phyloP scores from a whole-genome alignment of 2,113 vertebrate species.

The Pseudorasbora parva region DNA sequence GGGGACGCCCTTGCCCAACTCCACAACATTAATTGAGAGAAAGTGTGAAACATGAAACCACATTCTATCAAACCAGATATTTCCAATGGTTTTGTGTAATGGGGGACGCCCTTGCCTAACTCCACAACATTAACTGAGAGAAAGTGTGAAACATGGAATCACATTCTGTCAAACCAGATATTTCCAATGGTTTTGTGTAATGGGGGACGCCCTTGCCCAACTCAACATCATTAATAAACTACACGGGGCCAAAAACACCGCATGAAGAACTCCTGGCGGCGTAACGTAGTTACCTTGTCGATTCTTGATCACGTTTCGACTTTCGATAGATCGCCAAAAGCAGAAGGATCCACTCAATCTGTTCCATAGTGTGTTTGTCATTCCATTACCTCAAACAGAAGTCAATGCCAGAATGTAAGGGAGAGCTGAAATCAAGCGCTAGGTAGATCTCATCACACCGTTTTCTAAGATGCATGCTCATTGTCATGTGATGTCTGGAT shows the following conservation, averaged over 20 bases:
- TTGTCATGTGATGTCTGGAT: conserved; percentile 24
- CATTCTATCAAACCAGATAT: conserved; percentile 19
- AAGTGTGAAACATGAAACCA: not conserved
- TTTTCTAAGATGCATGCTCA: conserved; percentile 35
- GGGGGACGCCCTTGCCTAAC: not conserved
- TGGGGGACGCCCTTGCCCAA: not conserved
- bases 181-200: conserved; percentile 8
- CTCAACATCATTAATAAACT: not conserved
- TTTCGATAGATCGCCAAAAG: not conserved
- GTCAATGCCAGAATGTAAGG: not conserved
- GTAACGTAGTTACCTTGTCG: conserved; percentile 1
- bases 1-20: not conserved
- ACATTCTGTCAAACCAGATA: conserved; percentile 17
- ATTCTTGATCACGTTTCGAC: not conserved
- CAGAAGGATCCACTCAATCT: not conserved
- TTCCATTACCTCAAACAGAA: conserved; percentile 20
- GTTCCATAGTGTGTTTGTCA: conserved; percentile 14
- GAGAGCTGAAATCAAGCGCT: not conserved
- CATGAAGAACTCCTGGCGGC: conserved; percentile 43
- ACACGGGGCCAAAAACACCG: not conserved
- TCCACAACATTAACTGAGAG: not conserved
- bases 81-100: conserved; percentile 2
- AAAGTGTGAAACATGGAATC: not conserved
- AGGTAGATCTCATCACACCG: not conserved
- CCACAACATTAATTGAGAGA: not conserved